These are phyloP conservation scores for Clarias platycephalus DNA, from an alignment of 2,797 vertebrate species.

Conservation along the genomic window DNA sequence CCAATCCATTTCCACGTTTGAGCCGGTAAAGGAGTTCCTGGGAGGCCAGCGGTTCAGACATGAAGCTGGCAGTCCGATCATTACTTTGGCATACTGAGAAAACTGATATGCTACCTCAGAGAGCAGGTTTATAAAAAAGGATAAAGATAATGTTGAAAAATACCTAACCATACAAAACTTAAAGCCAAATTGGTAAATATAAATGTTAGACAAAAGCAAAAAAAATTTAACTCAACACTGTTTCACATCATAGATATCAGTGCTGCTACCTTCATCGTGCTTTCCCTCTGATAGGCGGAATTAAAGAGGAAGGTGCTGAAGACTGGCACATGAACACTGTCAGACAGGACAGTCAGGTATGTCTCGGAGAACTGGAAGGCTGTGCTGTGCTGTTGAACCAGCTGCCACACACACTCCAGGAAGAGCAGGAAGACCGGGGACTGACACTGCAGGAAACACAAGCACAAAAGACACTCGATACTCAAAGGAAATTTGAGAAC, in stretches of 20 bases:
- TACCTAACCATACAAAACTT: neutral
- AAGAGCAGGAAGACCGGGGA: slow-evolving; percentile 84
- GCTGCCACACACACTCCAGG: slow-evolving; percentile 86
- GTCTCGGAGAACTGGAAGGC: slow-evolving; percentile 89
- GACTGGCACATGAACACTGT: slow-evolving; percentile 82
- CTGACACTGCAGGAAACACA: slow-evolving; percentile 58
- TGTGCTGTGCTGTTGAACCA: slow-evolving; percentile 78
- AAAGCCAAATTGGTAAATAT: neutral
- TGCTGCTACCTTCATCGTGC: slow-evolving; percentile 51
- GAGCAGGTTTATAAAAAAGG: neutral
- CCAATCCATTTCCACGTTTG: no score
- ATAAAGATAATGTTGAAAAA: neutral
- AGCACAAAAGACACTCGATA: neutral
- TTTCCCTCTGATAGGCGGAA: slow-evolving; percentile 76
- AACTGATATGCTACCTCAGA: neutral
- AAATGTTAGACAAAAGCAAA: neutral
- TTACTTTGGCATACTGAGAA: no score
- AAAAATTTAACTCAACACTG: neutral
- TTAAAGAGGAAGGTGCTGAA: slow-evolving; percentile 91
- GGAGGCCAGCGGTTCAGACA: no score
- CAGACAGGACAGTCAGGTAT: slow-evolving; percentile 86
- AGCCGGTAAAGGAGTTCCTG: no score
- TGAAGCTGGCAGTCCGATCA: no score
- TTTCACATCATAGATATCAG: neutral
- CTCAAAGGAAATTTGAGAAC: no score